A percentile compares a stretch with the other conserved stretches of the same genome.
phyloP scores from a whole-genome alignment of 2,113 vertebrate genomes.

The Clarias macrocephalus region DNA sequence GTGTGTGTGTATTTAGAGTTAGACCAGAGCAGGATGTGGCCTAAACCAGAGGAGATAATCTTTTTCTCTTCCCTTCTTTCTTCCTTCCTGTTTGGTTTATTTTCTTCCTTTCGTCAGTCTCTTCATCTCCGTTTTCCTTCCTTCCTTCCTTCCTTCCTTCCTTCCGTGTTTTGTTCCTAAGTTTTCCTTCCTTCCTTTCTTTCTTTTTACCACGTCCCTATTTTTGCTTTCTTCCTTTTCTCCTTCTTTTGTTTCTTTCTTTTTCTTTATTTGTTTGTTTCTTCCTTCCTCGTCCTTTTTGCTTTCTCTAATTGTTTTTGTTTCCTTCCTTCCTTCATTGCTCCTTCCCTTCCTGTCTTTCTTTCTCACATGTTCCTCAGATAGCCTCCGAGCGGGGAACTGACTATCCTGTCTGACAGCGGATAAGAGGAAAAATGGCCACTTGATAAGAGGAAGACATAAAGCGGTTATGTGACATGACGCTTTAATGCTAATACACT shows the following conservation, averaged over 20 bases:
- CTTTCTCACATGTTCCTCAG: neutral
- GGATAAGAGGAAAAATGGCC: constrained; percentile 5
- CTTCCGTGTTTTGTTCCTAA: neutral
- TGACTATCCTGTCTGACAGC: neutral
- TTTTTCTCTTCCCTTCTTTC: neutral
- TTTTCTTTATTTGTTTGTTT: no score
- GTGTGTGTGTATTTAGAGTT: neutral
- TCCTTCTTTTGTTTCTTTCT: neutral
- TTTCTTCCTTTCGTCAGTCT: neutral
- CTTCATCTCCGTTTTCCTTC: neutral
- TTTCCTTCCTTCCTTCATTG: neutral
- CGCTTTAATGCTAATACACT: constrained; percentile 25
- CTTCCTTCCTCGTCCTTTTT: neutral
- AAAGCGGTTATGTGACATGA: constrained; percentile 18
- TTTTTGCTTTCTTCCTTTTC: neutral
- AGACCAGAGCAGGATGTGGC: neutral
- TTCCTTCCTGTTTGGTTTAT: neutral
- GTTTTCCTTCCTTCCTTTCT: neutral
- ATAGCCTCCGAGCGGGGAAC: neutral
- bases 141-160: neutral
- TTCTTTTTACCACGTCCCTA: no score
- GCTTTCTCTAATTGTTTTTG: no score
- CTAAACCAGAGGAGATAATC: neutral
- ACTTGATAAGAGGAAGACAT: constrained; percentile 33
- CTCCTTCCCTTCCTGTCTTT: neutral